Evolutionary conservation across 2,888 invertebrate species (phyloP), one percentile per base, ranked within the genome.

Genomic region (Drosophila infuscata): DNA sequence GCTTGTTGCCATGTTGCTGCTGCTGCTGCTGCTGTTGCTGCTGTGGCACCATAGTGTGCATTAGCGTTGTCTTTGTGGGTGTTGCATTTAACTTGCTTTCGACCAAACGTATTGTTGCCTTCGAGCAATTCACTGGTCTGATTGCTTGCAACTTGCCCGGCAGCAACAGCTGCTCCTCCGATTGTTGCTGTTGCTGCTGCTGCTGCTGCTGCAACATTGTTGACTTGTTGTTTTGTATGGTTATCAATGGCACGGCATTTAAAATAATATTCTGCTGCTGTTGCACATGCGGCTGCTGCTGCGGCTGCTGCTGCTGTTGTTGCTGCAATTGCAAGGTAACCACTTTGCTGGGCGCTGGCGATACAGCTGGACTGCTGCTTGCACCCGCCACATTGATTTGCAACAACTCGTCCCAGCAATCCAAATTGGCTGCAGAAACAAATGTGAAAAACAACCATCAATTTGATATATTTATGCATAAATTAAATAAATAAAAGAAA

Each of bases 331-430:
- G 91, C 60, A 81, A 74, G 64, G 61, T 60, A 80, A 83, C 38
- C 69, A 78, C 70, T 70, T 69, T 83, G 71, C 30, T 87, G 70
- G 80, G 72, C 33, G 82, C 56, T 20, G 89, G 77, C 8, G 83
- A 70, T n/a, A 76, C 65, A n/a, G 82, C 72, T 25, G 91, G 78
- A 65, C 87, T 76, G 43, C 74, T 74, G 25, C 81, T 69, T 61
- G 80, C 76, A 57, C 80, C 87, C 41, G 83, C 83, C 66, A 90
- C 89, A 74, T 91, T 91, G 68, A 92, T 92, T 79, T 91, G 92
- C 78, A 92, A 78, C 79, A 92, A 86, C 61, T 92, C 92, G 73
- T 83, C 91, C 93, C 93, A 93, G 83, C 93, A 93, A 87, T 93
- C 92, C 74, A 92, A 80, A 88, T 92, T 93, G 75, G 90, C 71